These are phyloP conservation scores for Hyaena hyaena DNA, from an alignment of 2,113 vertebrate species.

Conservation along the genomic window DNA sequence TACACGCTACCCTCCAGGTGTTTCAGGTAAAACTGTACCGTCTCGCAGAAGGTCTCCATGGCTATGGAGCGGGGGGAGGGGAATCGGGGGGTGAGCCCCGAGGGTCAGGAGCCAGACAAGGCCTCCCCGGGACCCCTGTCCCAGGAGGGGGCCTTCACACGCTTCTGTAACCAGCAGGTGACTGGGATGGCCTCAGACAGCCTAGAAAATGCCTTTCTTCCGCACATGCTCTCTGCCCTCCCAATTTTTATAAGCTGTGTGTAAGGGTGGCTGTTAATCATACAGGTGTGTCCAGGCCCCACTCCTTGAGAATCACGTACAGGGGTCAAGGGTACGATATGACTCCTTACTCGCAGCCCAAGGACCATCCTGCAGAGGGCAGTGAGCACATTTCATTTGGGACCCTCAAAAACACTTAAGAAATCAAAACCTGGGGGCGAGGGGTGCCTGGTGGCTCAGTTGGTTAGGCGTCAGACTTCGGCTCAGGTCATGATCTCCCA, in stretches of 20 bases:
- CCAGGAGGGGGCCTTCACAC: fast-evolving
- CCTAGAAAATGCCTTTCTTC: background rate
- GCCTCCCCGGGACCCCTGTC: fast-evolving
- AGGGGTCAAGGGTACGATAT: background rate
- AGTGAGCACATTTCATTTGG: background rate
- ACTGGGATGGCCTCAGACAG: background rate
- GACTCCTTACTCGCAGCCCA: background rate
- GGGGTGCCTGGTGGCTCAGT: too few relatives aligned
- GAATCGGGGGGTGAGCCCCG: background rate
- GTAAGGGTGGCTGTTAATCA: too few relatives aligned
- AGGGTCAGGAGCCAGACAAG: fast-evolving
- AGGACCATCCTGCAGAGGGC: too few relatives aligned
- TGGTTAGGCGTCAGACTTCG: too few relatives aligned
- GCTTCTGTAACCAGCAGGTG: fast-evolving
- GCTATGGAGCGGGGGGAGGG: background rate
- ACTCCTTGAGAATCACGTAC: too few relatives aligned
- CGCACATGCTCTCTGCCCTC: background rate
- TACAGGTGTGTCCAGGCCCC: background rate
- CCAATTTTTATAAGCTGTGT: fast-evolving
- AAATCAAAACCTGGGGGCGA: background rate
- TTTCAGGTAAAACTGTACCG: slow-evolving; percentile 66
- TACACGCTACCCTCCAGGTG: slow-evolving; percentile 77
- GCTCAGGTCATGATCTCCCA: too few relatives aligned
- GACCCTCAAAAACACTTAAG: background rate
- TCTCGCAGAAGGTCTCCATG: slow-evolving; percentile 78